phyloP scores from a whole-genome alignment of 2,113 vertebrate species.

The Beaufortia kweichowensis region DNA sequence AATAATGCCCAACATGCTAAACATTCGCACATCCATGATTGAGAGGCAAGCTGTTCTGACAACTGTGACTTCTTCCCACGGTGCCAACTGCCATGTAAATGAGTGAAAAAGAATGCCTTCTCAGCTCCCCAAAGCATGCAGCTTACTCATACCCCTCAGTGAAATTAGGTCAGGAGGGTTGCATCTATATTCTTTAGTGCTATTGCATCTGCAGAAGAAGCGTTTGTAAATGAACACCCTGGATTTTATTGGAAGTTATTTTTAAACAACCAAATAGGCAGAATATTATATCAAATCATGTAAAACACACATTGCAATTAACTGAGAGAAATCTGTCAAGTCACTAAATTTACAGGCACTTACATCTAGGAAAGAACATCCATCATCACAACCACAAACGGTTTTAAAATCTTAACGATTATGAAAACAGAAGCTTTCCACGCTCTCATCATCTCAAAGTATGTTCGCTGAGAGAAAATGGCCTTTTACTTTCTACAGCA shows the following conservation, averaged over 20 bases:
- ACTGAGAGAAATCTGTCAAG: neutral
- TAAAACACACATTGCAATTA: no score
- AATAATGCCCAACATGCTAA: slow-evolving; percentile 34
- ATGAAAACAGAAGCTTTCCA: slow-evolving; percentile 24
- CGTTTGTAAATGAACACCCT: neutral
- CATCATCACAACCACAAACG: slow-evolving; percentile 3
- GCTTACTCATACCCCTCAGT: slow-evolving; percentile 13
- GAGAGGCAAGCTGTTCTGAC: slow-evolving; percentile 45
- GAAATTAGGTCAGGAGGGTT: slow-evolving; percentile 22
- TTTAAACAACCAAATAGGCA: no score
- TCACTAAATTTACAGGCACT: neutral
- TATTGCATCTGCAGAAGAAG: neutral
- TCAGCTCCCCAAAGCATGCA: slow-evolving; percentile 32
- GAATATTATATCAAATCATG: no score
- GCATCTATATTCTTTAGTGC: slow-evolving; percentile 2
- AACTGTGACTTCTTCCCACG: slow-evolving; percentile 41
- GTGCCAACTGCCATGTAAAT: slow-evolving; percentile 19
- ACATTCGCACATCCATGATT: slow-evolving; percentile 41
- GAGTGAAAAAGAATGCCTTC: slow-evolving; percentile 28
- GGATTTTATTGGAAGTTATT: neutral
- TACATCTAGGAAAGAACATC: slow-evolving; percentile 10
- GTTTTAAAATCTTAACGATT: slow-evolving; percentile 40
- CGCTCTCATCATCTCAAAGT: neutral
- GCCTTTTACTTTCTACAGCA: slow-evolving; percentile 6
- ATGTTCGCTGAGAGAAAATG: neutral